phyloP scores from a whole-genome alignment of 2,888 invertebrate species.

The Dryocosmus kuriphilus region DNA sequence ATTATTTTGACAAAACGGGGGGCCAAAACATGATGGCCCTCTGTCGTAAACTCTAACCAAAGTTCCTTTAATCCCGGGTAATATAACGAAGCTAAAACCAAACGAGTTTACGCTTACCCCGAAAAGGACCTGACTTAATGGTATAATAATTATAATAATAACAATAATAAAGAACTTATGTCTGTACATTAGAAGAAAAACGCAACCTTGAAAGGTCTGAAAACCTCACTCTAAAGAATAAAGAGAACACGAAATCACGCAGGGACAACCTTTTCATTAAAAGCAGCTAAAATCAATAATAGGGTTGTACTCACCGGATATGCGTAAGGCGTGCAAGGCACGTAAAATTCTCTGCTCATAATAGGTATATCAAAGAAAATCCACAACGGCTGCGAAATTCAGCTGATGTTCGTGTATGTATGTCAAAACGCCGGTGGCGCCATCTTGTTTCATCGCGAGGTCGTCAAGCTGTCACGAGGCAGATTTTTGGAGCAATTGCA shows the following conservation, averaged over 20 bases:
- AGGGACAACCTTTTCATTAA: neutral
- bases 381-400: conserved; percentile 64
- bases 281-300: conserved; percentile 33
- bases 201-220: conserved; percentile 20
- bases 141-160: no score
- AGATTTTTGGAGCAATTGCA: conserved; percentile 52
- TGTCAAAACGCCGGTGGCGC: conserved; percentile 75
- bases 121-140: no score
- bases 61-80: no score
- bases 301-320: conserved; percentile 71
- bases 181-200: conserved; percentile 16
- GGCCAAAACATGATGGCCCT: no score
- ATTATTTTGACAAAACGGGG: no score
- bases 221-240: conserved; percentile 11
- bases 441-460: conserved; percentile 69
- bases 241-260: conserved; percentile 2
- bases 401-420: conserved; percentile 68
- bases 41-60: no score
- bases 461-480: conserved; percentile 73
- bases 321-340: conserved; percentile 75
- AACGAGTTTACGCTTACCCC: no score
- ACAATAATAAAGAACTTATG: neutral
- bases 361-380: conserved; percentile 61
- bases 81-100: no score
- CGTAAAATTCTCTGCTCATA: conserved; percentile 77